Conservation (phyloP, 2,888 invertebrate species). For the Rhopalosiphum nymphaeae region DNA sequence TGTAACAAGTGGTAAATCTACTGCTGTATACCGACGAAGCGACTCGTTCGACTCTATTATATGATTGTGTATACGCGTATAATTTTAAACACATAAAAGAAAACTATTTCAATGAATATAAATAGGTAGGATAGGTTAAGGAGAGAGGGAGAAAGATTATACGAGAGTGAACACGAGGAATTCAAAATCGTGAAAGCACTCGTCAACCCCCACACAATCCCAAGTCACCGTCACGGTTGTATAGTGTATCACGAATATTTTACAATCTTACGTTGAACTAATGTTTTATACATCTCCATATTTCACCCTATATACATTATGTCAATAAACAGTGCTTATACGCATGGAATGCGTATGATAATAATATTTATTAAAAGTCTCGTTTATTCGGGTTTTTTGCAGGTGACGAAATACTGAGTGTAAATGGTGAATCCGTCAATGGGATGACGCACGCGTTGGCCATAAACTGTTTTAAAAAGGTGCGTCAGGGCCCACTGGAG, state of each 20-base stretch:
- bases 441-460: conserved; percentile 73
- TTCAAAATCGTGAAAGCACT: conserved; percentile 22
- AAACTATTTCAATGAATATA: not conserved
- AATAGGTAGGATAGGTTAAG: not conserved
- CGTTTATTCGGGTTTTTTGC: conserved; percentile 65
- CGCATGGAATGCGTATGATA: not conserved
- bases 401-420: conserved; percentile 73
- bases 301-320: not conserved
- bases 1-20: not conserved
- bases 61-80: not conserved
- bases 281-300: not conserved
- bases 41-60: not conserved
- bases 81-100: not conserved
- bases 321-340: not conserved
- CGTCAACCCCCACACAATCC: conserved; percentile 14
- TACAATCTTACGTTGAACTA: not conserved
- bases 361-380: not conserved
- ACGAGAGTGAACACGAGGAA: conserved; percentile 27
- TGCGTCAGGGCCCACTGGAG: conserved; percentile 72
- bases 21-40: not conserved
- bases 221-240: not conserved
- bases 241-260: not conserved
- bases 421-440: conserved; percentile 72
- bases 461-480: conserved; percentile 72
- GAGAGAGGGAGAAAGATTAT: not conserved